Conservation (phyloP, 2,113 vertebrate species). For the Myanophis thanlyinensis region DNA sequence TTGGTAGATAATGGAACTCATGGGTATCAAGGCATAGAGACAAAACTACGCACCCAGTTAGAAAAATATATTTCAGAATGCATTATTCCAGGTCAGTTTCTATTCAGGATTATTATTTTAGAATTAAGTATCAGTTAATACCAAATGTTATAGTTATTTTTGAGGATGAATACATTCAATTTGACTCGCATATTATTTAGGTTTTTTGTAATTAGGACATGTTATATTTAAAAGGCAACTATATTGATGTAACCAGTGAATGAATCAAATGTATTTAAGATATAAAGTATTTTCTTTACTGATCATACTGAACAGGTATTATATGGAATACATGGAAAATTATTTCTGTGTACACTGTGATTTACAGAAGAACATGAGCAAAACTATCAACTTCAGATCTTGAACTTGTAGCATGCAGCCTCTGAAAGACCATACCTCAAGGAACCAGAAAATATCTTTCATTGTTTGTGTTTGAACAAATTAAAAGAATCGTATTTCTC, state of each 20-base stretch:
- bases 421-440: neutral
- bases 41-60: conserved; percentile 73
- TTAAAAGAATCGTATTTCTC: no score
- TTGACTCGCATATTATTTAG: neutral
- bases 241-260: neutral
- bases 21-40: conserved; percentile 63
- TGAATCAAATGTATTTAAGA: neutral
- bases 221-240: neutral
- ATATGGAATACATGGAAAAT: neutral
- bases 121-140: no score
- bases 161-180: neutral
- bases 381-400: neutral
- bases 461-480: no score
- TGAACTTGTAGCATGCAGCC: neutral
- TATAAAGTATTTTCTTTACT: neutral
- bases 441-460: neutral
- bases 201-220: neutral
- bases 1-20: conserved; percentile 78
- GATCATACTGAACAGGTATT: neutral
- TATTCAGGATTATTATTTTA: fast-evolving
- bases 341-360: neutral
- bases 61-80: conserved; percentile 78
- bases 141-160: neutral
- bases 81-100: conserved; percentile 69
- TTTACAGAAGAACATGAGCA: neutral